Conservation (phyloP, 2,888 invertebrate genomes). For the Caenorhabditis japonica region DNA sequence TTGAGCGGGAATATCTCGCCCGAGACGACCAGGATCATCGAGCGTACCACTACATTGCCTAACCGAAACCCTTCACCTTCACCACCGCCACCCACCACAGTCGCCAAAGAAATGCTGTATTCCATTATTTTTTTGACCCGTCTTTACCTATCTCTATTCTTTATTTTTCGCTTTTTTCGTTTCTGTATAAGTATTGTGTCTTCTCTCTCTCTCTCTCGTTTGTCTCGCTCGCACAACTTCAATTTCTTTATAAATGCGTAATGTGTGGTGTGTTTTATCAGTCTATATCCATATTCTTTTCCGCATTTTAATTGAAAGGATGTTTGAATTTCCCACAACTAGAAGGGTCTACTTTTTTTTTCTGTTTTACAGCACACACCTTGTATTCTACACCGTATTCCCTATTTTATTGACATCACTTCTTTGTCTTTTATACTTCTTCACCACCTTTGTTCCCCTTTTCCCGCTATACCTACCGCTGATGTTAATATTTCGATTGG, state of each 20-base stretch:
- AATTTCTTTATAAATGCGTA: conserved; percentile 21
- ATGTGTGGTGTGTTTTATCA: conserved; percentile 19
- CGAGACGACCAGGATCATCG: conserved; percentile 92
- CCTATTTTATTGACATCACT: too few species aligned
- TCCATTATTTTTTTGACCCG: too few species aligned
- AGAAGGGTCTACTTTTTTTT: too few species aligned
- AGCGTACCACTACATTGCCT: conserved; percentile 71
- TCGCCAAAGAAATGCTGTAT: too few species aligned
- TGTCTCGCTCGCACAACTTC: neutral
- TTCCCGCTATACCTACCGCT: too few species aligned
- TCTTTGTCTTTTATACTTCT: too few species aligned
- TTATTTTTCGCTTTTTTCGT: neutral
- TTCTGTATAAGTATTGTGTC: neutral
- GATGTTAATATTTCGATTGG: too few species aligned
- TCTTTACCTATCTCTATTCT: neutral
- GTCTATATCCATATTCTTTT: neutral
- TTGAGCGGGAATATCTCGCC: conserved; percentile 97
- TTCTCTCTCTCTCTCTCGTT: neutral
- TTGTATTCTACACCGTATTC: too few species aligned
- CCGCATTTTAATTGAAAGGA: neutral
- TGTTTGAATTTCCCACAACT: too few species aligned
- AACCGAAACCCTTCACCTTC: too few species aligned
- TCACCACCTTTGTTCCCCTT: too few species aligned
- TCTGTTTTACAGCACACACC: too few species aligned
- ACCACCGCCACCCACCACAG: neutral